Base-by-base conservation (phyloP, 2,113 vertebrate genomes). In the Gopherus flavomarginatus region DNA sequence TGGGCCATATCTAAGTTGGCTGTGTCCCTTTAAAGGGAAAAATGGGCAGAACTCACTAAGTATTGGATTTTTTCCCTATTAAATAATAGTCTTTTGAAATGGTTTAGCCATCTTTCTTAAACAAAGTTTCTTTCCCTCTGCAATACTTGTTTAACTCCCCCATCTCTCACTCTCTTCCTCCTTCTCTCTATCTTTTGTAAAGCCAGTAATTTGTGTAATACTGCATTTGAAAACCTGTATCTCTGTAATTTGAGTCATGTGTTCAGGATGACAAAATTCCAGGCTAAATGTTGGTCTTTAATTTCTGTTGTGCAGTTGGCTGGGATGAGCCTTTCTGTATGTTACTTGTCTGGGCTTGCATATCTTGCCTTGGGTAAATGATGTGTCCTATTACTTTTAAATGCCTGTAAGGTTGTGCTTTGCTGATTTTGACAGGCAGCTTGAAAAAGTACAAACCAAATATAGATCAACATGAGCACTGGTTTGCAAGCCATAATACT, bases 211-310 rank as follows among this genome's bases (percentile, higher is more conserved):
- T 97, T 96, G 88, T 88, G 65, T 86, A 95, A 80, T 78, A 95
- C 90, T 69, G 50, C 82, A 52, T 98, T 96, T 97, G 56, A 88
- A 90, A 93, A 87, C 75, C 75, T 69, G 17, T 52, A 69, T 94
- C 88, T 95, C 94, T 97, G 90, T 98, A 97, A 98, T 97, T 96
- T 97, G 97, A 98, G 96, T 98, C 92, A 97, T 95, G 84, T 94
- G 88, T 92, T 96, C 88, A 91, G 95, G 96, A 97, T 98, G 98
- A 98, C 98, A 97, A 97, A 97, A 98, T 98, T 98, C 97, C 98
- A 97, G 93, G 94, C 91, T 92, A 50, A 94, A 83, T 50, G 35
- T 83, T 52, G 44, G 85, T 90, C 85, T 97, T 83, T 94, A 88
- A 89, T 95, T 97, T 88, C 86, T 92, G 65, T 89, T 96, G 42